Evolutionary conservation across 1,140 invertebrate species (phyloP).

Genomic region (Panagrolaimus sp.): DNA sequence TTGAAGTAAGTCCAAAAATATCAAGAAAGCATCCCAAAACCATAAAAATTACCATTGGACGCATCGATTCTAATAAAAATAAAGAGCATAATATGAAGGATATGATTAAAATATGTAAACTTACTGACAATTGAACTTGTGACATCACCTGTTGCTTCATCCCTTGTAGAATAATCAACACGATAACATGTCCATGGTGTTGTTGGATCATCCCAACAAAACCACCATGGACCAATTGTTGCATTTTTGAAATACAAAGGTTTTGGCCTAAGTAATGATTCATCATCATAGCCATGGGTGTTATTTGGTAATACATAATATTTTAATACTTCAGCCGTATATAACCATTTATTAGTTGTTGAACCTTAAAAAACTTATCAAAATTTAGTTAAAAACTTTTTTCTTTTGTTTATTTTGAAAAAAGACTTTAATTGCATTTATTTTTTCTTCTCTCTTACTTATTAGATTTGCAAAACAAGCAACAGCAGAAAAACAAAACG

Average conservation of each 20-base stretch:
- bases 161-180: conserved; percentile 41
- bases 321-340: conserved; percentile 49
- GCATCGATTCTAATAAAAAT: conserved; percentile 46
- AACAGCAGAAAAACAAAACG: conserved; percentile 33
- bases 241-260: conserved; percentile 47
- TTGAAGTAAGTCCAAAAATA: conserved; percentile 35
- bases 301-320: conserved; percentile 52
- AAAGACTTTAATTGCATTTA: neutral
- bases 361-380: conserved; percentile 32
- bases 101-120: neutral
- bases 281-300: conserved; percentile 34
- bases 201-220: conserved; percentile 55
- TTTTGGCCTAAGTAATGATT: conserved; percentile 10
- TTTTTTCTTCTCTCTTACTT: conserved; percentile 11
- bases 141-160: conserved; percentile 44
- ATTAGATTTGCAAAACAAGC: conserved; percentile 39
- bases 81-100: neutral
- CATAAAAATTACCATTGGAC: conserved; percentile 46
- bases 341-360: conserved; percentile 53
- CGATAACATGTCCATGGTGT: conserved; percentile 49
- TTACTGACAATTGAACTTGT: conserved; percentile 51
- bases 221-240: conserved; percentile 53
- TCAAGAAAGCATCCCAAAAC: conserved; percentile 42
- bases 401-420: neutral
- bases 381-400: too few species aligned